A percentile compares a stretch with the other conserved stretches of the same genome.
Conservation (phyloP, 2,113 vertebrate genomes). For the Bufo gargarizans region DNA sequence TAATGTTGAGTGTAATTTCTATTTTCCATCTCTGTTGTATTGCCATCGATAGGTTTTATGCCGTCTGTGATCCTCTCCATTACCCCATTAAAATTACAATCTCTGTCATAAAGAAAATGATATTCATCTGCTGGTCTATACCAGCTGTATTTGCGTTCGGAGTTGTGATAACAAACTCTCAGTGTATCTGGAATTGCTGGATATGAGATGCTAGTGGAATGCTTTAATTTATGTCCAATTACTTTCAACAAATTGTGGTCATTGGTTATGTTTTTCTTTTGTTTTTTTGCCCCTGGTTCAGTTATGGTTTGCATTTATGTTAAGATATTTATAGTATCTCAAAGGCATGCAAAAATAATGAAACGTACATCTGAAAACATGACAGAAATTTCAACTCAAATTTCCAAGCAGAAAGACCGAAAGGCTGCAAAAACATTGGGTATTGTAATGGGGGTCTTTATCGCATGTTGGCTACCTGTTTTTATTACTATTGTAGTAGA, state of each 20-base stretch:
- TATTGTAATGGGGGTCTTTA: constrained; percentile 67
- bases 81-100: constrained; percentile 63
- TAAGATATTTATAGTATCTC: constrained; percentile 68
- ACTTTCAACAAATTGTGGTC: constrained; percentile 70
- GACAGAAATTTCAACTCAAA: constrained; percentile 35
- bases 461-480: constrained; percentile 69
- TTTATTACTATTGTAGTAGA: constrained; percentile 66
- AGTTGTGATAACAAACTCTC: constrained; percentile 66
- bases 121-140: constrained; percentile 63
- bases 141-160: constrained; percentile 64
- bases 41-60: constrained; percentile 66
- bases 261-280: constrained; percentile 63
- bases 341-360: constrained; percentile 59
- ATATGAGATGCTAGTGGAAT: constrained; percentile 63
- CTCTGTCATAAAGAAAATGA: neutral
- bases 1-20: constrained; percentile 70
- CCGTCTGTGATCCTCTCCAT: constrained; percentile 66
- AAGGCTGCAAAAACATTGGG: constrained; percentile 69
- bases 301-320: constrained; percentile 68
- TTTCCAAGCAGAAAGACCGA: constrained; percentile 66
- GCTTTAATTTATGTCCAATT: constrained; percentile 62
- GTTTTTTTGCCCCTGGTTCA: constrained; percentile 68
- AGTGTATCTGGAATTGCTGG: constrained; percentile 64
- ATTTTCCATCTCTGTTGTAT: constrained; percentile 70
- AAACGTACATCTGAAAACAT: constrained; percentile 56